Evolutionary conservation across 2,113 vertebrate genomes (phyloP).

Genomic region (Ifrita kowaldi): DNA sequence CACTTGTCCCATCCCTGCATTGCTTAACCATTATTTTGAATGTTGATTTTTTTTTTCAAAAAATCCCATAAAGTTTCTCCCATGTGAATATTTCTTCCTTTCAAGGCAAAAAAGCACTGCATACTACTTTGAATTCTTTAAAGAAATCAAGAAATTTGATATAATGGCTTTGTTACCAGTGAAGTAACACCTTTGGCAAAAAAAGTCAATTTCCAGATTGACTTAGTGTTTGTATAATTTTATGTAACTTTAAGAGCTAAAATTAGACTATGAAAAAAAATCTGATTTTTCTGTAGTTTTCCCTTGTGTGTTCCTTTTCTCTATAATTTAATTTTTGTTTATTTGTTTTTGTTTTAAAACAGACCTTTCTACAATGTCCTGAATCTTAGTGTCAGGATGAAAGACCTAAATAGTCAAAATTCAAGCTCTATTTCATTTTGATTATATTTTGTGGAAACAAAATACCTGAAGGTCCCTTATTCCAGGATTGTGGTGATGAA

Average conservation of each 20-base stretch:
- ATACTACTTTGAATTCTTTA: not conserved
- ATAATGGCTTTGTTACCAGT: not conserved
- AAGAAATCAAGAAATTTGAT: not conserved
- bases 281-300: not conserved
- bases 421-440: not conserved
- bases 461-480: not conserved
- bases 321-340: not conserved
- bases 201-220: not conserved
- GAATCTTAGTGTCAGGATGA: not conserved
- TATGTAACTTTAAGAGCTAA: not conserved
- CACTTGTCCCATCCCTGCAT: not conserved
- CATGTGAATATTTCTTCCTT: not conserved
- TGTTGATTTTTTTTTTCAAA: not conserved
- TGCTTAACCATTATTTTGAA: not conserved
- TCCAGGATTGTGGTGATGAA: not conserved
- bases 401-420: not conserved
- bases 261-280: not conserved
- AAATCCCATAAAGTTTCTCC: not conserved
- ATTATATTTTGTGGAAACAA: not conserved
- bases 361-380: not conserved
- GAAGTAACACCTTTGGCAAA: not conserved
- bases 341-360: not conserved
- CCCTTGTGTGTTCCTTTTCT: not conserved
- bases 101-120: not conserved
- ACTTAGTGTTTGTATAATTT: not conserved